Conservation (phyloP, 2,797 vertebrate species). For the Artibeus jamaicensis region DNA sequence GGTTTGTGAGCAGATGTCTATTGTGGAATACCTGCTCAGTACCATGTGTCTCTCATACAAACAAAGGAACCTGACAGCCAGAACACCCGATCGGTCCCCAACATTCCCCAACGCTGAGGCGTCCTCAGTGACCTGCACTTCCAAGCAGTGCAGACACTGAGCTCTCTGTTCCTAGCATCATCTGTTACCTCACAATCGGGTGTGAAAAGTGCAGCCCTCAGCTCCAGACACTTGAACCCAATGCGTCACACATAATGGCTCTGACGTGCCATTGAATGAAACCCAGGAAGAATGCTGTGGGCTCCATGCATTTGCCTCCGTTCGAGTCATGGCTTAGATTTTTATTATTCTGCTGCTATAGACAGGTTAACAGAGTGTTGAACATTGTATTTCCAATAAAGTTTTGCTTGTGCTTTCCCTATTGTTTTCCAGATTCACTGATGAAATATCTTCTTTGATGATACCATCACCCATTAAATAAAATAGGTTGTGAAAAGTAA, state of each 20-base stretch:
- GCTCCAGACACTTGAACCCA: constrained; percentile 52
- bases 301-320: constrained; percentile 60
- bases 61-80: background rate
- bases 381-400: constrained; percentile 52
- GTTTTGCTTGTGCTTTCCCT: constrained; percentile 36
- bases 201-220: constrained; percentile 57
- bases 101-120: background rate
- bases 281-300: constrained; percentile 27
- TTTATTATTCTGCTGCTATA: constrained; percentile 74
- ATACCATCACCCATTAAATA: background rate
- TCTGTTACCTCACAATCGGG: constrained; percentile 37
- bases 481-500: background rate
- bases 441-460: background rate
- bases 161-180: background rate
- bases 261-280: constrained; percentile 69
- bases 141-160: background rate
- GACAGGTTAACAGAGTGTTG: constrained; percentile 72
- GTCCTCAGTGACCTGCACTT: background rate
- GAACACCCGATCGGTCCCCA: background rate
- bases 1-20: background rate
- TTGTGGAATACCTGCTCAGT: background rate
- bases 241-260: constrained; percentile 78
- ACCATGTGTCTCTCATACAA: background rate
- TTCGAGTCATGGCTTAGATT: constrained; percentile 33
- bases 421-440: constrained; percentile 45